Evolutionary conservation across 2,888 invertebrate genomes (phyloP), one percentile per base, ranked within the genome.

Genomic region (Ormyrus thymus): DNA sequence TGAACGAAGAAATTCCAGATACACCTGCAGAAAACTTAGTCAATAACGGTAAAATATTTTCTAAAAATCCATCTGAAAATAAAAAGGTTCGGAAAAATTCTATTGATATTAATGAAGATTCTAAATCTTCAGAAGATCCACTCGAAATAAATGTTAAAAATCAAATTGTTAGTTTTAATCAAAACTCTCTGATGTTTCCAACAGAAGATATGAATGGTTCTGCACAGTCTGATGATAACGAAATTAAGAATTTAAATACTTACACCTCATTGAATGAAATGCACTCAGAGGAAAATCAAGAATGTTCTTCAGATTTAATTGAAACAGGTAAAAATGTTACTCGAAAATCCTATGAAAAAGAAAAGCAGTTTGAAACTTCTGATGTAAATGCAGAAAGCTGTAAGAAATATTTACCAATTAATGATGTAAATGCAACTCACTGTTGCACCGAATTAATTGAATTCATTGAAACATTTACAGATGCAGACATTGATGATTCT

Each of bases 1-100:
- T 62, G 1, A 7, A n/a, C 43, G 70, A 71, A 46, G 75, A 78
- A 48, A 68, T 48, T 11, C 59, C 46, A 65, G 69, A 71, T 11
- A 65, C 53, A 56, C 11, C 8, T 69, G 51, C 46, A 51, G 73
- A 78, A 69, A 45, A 74, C 53, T 7, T 64, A 10, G 48, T 56
- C 29, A 51, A 53, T 29, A 68, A 58, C 15, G 9, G 11, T 43
- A 65, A 73, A 51, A n/a, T 43, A n/a, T 56, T 68, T 46, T 7
- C 55, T 43, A 58, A 62, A 45, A 59, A 59, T 15, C 10, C 50
- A 9, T 46, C 62, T 45, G 61, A 73, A 9, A 46, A 43, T 58
- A 73, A 56, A 51, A 78, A 61, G 7, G 8, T 58, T 58, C 50
- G 11, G 29, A 73, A 62, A 62, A 58, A 11, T 55, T 68, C 73